Evolutionary conservation across 1,140 invertebrate species (phyloP), one percentile per base, ranked within the genome.

Genomic region (Trichonephila inaurata): DNA sequence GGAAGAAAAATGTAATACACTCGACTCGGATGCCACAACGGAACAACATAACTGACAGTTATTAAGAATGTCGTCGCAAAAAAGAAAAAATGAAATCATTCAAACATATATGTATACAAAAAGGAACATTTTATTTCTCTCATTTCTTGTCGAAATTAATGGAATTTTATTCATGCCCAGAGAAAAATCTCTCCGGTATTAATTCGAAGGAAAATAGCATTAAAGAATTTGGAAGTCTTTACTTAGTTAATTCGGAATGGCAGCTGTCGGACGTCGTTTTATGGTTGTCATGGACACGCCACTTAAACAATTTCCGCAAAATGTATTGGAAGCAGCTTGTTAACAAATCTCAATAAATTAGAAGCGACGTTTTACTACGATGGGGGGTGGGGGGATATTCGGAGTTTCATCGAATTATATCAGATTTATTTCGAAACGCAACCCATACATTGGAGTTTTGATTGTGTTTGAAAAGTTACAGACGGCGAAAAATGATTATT

Each of bases 31-130:
- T 40, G 51, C 51, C 7, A 33, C 66, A 62, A 21, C 40, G 16
- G 14, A 64, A 58, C 89, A 89, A 61, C 24, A 69, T 12, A 24
- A 44, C 28, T 92, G 90, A 92, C 90, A 92, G 81, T 92, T 92
- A 92, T 92, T 92, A 92, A 85, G 90, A 92, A 92, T 92, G 61
- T 33, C n/a, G 33, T 88, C 40, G 24, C 61, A 88, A 21, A 89
- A 89, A 64, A 62, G 33, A 44, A 51, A 7, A 18, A 19, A 19
- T 14, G 19, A 24, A 61, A 7, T 10, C 19, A 14, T 18, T 40
- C 18, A 61, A 62, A 62, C 44, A 51, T 44, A 83, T 66, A 66
- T 28, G 28, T 33, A 60, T n/a, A 61, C 51, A 60, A 85, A n/a
- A 85, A 85, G n/a, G 24, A 58, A 85, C 24, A 5, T 60, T 16